A percentile compares a stretch with the other conserved stretches of the same genome.
Evolutionary conservation across 2,888 invertebrate genomes (phyloP).

Genomic region (Deladenus siricidicola): DNA sequence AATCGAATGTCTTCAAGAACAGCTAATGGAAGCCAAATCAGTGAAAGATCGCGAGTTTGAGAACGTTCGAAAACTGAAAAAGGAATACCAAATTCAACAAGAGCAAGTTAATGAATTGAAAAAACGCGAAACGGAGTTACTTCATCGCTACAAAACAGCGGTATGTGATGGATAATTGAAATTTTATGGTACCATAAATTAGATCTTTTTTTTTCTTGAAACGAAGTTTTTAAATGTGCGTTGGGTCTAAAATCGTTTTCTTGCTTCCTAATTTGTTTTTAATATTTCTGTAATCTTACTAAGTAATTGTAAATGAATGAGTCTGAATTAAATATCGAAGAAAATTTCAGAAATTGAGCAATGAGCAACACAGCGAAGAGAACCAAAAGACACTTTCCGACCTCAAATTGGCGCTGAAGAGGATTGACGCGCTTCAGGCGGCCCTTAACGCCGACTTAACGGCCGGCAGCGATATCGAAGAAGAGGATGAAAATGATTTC

Average conservation of each 20-base stretch:
- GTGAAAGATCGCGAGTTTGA: constrained; percentile 26
- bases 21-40: constrained; percentile 19
- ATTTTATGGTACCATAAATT: too few species aligned
- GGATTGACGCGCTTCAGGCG: constrained; percentile 11
- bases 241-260: too few species aligned
- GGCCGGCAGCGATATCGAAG: constrained; percentile 12
- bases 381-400: constrained; percentile 3
- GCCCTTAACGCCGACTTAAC: constrained; percentile 9
- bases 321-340: background rate
- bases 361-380: constrained; percentile 10
- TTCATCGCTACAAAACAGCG: constrained; percentile 16
- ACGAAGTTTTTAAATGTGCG: too few species aligned
- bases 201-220: too few species aligned
- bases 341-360: constrained; percentile 5
- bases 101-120: constrained; percentile 23
- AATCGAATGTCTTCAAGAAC: constrained; percentile 28
- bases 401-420: constrained; percentile 5
- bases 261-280: background rate
- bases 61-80: constrained; percentile 2
- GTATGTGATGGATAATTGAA: constrained; percentile 11
- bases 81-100: constrained; percentile 15
- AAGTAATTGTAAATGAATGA: background rate
- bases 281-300: background rate
- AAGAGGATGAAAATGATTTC: constrained; percentile 3
- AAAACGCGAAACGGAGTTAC: constrained; percentile 26